Percentiles rank a stretch among this genome's conserved stretches.
These are phyloP conservation scores for Heliconius sara DNA, from an alignment of 2,888 invertebrate species.

Conservation along the genomic window DNA sequence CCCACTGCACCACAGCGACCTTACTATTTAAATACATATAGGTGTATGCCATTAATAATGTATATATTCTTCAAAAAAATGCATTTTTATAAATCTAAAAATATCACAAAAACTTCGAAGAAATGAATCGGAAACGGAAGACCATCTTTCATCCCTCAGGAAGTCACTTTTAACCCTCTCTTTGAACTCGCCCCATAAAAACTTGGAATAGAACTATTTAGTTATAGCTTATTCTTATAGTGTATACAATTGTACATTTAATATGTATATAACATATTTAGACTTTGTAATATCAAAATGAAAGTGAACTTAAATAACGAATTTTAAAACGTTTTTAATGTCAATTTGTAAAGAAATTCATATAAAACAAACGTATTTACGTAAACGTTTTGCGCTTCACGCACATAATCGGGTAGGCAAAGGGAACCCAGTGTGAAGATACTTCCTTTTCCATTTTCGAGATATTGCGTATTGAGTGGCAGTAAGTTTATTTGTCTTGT, in stretches of 20 bases:
- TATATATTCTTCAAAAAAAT: not conserved
- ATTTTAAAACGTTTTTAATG: not conserved
- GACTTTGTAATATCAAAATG: too few species aligned
- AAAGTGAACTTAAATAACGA: too few species aligned
- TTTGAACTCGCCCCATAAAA: conserved; percentile 10
- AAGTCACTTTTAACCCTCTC: conserved; percentile 23
- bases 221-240: conserved; percentile 11
- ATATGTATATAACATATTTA: not conserved
- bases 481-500: too few species aligned
- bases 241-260: not conserved
- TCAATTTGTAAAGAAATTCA: not conserved
- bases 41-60: not conserved
- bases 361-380: too few species aligned
- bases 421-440: not conserved
- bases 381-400: too few species aligned
- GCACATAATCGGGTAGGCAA: not conserved
- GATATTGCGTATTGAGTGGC: too few species aligned
- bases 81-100: not conserved
- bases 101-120: not conserved
- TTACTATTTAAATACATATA: not conserved
- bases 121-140: conserved; percentile 31
- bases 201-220: not conserved
- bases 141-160: conserved; percentile 30
- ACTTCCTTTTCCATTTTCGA: not conserved
- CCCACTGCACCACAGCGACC: not conserved